Base-by-base conservation (phyloP, 2,797 vertebrate genomes). In the Cirrhinus mrigala region DNA sequence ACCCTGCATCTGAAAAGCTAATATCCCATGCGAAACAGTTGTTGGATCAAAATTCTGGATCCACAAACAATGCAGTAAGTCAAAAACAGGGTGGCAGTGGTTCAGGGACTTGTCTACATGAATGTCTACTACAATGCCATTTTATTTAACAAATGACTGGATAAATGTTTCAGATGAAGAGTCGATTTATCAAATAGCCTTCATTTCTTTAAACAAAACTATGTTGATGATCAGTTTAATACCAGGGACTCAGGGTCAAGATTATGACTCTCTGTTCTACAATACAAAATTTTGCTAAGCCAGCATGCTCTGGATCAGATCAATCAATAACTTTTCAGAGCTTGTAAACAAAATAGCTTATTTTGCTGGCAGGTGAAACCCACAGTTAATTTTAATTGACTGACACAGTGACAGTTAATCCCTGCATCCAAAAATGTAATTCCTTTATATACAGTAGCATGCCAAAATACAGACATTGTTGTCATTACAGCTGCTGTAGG, bases 21-120 rank as follows among this genome's bases (percentile, higher is more conserved):
- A 85, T 81, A 87, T 77, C 75, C 76, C 83, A 85, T 80, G 79
- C 77, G 76, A 83, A 89, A 89, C 88, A 89, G 88, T 85, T 89
- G 86, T 73, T 46, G 44, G 62, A 87, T 89, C 86, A 89, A 89
- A 89, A 84, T 83, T 89, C 60, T 87, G 85, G 83, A 86, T 85
- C 52, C 71, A 48, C 82, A 83, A 85, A 78, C 76, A 60, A 78
- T 46, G 22, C n/a, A 60, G 56, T 78, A 56, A 60, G 14, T 6
- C 56, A 46, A 76, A 78, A 15, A 44, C 2, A 44, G 12, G 54
- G 37, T 58, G 37, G 12, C 37, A 78, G n/a, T 44, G 22, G 74
- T 29, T 37, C 27, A 52, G 15, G 15, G 71, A 76, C 48, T 56
- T 56, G 29, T 69, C 20, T 71, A 70, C 40, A 46, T n/a, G 3